Evolutionary conservation across 1,140 invertebrate species (phyloP), one percentile per base, ranked within the genome.

Genomic region (Drosophila burlai): DNA sequence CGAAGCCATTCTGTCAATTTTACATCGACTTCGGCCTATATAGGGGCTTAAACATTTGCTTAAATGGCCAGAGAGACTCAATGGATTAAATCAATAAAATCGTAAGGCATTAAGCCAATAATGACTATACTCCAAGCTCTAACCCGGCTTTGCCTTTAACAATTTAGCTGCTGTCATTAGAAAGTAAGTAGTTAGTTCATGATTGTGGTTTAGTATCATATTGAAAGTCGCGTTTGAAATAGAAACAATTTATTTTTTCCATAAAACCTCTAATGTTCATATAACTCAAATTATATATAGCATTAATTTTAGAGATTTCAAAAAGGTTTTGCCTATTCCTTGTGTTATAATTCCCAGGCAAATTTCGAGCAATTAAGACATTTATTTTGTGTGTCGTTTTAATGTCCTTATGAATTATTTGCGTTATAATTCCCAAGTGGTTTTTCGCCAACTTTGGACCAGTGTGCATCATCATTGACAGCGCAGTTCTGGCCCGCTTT

Each of bases 401-500:
- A 29, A 29, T 31, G 31, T 9, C 8, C 40, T 7, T n/a, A 36
- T 34, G n/a, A 36, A 15, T 36, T 24, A 2, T 26, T 26, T 11
- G 7, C 21, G 3, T 66, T 66, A 26, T 36, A 66, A 46, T 66
- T 45, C 21, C 16, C 63, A 66, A 63, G 16, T 62, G 15, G n/a
- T 36, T 65, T 24, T 11, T 40, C 2, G 18, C 26, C 16, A 67
- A 15, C 38, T 36, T 40, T 6, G 11, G 24, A 57, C 50, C 75
- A 78, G 43, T 78, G 75, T 78, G 65, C 75, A 46, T 46, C 45
- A 54, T 73, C 72, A 75, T 74, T 62, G 72, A 55, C 58, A 74
- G 66, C 69, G 72, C 57, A 57, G 55, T 68, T 78, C 58, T 77
- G 63, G 49, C 42, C 59, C 63, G 74, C 73, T 61, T 65, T 77